Evolutionary conservation across 1,140 invertebrate species (phyloP).

Genomic region (Mesaphorura yosii): DNA sequence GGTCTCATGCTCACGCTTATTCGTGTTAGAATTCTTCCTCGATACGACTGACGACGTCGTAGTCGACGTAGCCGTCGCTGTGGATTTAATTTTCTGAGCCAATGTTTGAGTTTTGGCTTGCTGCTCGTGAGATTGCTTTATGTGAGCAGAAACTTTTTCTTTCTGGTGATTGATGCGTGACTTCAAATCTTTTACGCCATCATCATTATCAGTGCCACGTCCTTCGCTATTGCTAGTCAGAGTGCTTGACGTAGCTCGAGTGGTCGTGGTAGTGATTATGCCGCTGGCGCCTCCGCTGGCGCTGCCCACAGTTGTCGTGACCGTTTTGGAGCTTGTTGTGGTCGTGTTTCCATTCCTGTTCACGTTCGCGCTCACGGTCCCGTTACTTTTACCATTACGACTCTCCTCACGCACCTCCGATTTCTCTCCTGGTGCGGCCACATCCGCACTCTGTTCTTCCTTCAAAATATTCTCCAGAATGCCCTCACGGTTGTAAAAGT

Average conservation of each 20-base stretch:
- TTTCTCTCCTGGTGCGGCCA: slow-evolving; percentile 14
- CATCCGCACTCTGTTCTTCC: slow-evolving; percentile 24
- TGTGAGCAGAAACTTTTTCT: too few relatives aligned
- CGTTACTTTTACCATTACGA: neutral
- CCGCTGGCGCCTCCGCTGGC: slow-evolving; percentile 2
- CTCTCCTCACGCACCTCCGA: neutral
- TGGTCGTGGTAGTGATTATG: slow-evolving; percentile 2
- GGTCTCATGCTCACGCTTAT: slow-evolving; percentile 4
- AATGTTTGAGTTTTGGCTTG: too few relatives aligned
- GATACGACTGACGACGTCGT: too few relatives aligned
- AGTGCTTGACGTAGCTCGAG: neutral
- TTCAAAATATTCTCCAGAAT: slow-evolving; percentile 23
- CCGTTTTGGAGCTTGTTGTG: neutral
- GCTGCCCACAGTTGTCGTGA: slow-evolving; percentile 1
- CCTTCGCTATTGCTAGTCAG: too few relatives aligned
- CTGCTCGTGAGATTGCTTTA: too few relatives aligned
- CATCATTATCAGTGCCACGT: too few relatives aligned
- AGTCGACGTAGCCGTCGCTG: too few relatives aligned
- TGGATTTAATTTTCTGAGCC: too few relatives aligned
- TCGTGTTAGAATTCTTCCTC: neutral
- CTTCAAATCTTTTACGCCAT: too few relatives aligned
- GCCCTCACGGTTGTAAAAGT: slow-evolving; percentile 49
- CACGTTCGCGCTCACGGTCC: neutral
- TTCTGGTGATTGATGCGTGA: too few relatives aligned
- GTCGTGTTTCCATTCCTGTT: neutral